Conservation (phyloP, 2,888 invertebrate genomes). For the Melangyna quadrimaculata region DNA sequence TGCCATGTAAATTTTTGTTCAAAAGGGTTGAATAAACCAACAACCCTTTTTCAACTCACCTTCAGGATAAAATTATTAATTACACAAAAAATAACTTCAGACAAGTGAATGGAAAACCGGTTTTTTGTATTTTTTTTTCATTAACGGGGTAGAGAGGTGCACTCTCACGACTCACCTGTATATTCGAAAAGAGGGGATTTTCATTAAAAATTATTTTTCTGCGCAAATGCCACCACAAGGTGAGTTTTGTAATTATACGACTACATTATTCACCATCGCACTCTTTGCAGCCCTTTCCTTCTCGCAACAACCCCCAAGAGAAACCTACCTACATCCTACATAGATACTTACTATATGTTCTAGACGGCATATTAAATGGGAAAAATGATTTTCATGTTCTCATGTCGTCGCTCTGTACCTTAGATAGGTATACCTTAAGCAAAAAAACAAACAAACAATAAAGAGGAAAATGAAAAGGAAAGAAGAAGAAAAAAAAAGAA, state of each 20-base stretch:
- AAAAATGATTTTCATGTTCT: conserved; percentile 67
- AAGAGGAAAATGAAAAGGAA: conserved; percentile 14
- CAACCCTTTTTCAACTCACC: conserved; percentile 6
- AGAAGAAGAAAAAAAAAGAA: conserved; percentile 29
- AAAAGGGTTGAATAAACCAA: background rate
- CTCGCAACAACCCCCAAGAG: conserved; percentile 10
- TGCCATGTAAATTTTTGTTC: background rate
- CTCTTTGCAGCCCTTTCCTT: background rate
- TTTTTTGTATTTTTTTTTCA: conserved; percentile 10
- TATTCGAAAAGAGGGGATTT: conserved; percentile 22
- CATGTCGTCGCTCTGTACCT: conserved; percentile 38
- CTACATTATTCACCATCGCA: conserved; percentile 20
- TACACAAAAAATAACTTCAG: conserved; percentile 13
- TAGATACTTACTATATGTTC: conserved; percentile 33
- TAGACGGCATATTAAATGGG: conserved; percentile 61
- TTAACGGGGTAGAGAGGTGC: conserved; percentile 30
- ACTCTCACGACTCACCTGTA: conserved; percentile 3
- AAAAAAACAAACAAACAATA: conserved; percentile 10
- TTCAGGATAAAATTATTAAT: background rate
- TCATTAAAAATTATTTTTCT: background rate
- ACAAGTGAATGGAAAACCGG: conserved; percentile 54
- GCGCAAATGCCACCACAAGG: conserved; percentile 63
- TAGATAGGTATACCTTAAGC: background rate
- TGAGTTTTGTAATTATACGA: conserved; percentile 25
- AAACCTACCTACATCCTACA: too few relatives aligned